Conservation (phyloP, 2,797 vertebrate species). For the Paedocypris micromegethes region DNA sequence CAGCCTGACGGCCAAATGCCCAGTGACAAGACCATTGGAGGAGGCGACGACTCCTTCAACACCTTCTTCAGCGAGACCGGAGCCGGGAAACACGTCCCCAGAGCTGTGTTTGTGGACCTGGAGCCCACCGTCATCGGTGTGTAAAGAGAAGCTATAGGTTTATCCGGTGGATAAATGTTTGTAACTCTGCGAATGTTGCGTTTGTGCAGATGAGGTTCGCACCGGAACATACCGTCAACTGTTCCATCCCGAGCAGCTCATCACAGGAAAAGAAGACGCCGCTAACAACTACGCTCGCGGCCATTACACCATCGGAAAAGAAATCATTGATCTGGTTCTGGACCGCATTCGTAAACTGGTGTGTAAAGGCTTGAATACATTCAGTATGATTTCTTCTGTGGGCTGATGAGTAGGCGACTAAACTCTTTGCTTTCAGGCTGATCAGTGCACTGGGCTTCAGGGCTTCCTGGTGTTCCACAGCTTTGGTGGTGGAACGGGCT, state of each 20-base stretch:
- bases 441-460: slow-evolving; percentile 70
- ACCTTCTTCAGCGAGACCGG: slow-evolving; percentile 72
- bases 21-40: slow-evolving; percentile 60
- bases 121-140: slow-evolving; percentile 63
- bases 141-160: neutral
- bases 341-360: slow-evolving; percentile 66
- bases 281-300: slow-evolving; percentile 67
- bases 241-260: slow-evolving; percentile 54
- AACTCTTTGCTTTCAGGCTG: slow-evolving; percentile 50
- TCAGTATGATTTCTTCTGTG: neutral
- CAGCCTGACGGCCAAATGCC: slow-evolving; percentile 63
- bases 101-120: slow-evolving; percentile 57
- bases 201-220: slow-evolving; percentile 56
- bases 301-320: slow-evolving; percentile 67
- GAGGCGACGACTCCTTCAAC: slow-evolving; percentile 64
- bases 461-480: slow-evolving; percentile 62
- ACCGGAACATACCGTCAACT: slow-evolving; percentile 61
- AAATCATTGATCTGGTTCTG: slow-evolving; percentile 63
- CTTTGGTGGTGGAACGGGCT: slow-evolving; percentile 62
- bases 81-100: slow-evolving; percentile 17
- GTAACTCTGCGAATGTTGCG: neutral
- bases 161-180: too few relatives aligned
- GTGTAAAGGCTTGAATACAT: slow-evolving; percentile 10
- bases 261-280: slow-evolving; percentile 61
- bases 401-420: neutral